phyloP scores from a whole-genome alignment of 2,113 vertebrate genomes.

The Lagenorhynchus albirostris region DNA sequence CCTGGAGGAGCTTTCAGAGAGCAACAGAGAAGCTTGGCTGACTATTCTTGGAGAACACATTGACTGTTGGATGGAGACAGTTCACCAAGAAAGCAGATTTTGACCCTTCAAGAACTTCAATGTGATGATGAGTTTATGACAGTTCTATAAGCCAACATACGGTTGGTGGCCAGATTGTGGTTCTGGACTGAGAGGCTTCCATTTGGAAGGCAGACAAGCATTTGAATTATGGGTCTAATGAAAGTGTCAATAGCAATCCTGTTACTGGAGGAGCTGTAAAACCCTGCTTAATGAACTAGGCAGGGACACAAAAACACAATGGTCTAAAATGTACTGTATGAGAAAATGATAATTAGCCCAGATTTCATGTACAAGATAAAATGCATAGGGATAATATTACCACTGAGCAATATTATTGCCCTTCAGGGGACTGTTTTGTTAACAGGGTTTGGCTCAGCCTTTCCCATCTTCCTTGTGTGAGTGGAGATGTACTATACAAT shows the following conservation, averaged over 20 bases:
- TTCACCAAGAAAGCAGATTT: constrained; percentile 66
- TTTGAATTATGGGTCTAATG: constrained; percentile 81
- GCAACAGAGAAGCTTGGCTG: constrained; percentile 43
- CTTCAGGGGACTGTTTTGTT: constrained; percentile 63
- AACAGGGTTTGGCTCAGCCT: constrained; percentile 51
- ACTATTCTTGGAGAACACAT: constrained; percentile 57
- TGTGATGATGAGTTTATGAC: constrained; percentile 57
- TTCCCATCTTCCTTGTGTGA: background rate
- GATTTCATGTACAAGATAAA: constrained; percentile 72
- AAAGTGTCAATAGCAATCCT: constrained; percentile 83
- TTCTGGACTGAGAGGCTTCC: constrained; percentile 68
- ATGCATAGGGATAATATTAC: constrained; percentile 65
- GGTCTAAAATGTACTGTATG: constrained; percentile 74
- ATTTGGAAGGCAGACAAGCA: constrained; percentile 67
- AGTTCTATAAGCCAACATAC: constrained; percentile 64
- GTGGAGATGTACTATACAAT: constrained; percentile 5
- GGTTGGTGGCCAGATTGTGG: constrained; percentile 70
- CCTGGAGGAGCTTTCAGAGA: constrained; percentile 54
- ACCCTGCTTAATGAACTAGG: constrained; percentile 82
- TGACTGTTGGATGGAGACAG: constrained; percentile 62
- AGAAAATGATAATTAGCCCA: constrained; percentile 77
- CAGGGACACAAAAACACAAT: constrained; percentile 80
- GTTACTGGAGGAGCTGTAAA: constrained; percentile 78
- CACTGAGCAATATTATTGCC: constrained; percentile 40
- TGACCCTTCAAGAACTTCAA: constrained; percentile 67